A percentile compares a stretch with the other conserved stretches of the same genome.
These are phyloP conservation scores for Pachyramphus minor DNA, from an alignment of 2,113 vertebrate species.

Conservation along the genomic window DNA sequence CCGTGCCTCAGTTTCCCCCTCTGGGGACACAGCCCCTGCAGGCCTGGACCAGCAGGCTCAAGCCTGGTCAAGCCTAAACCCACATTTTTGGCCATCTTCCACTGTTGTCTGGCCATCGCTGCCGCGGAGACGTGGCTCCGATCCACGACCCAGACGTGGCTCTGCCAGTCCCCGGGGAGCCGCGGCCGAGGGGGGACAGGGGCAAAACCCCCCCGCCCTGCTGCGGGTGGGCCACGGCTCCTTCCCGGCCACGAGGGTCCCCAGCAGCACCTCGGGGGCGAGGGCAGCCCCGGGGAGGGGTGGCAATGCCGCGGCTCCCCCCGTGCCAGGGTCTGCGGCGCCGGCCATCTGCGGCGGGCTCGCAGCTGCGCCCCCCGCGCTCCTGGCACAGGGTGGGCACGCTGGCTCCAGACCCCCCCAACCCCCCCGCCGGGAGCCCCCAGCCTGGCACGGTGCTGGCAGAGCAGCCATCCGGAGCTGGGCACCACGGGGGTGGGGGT, in stretches of 20 bases:
- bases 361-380: neutral
- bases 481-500: accelerated
- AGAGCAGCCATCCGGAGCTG: neutral
- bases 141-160: neutral
- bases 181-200: neutral
- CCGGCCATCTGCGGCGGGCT: neutral
- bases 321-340: neutral
- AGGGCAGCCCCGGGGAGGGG: neutral
- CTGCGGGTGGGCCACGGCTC: neutral
- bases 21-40: neutral
- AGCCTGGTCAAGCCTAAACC: neutral
- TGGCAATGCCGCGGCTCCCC: neutral
- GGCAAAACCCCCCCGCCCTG: neutral
- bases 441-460: neutral
- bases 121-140: neutral
- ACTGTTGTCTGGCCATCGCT: constrained; percentile 28
- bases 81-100: constrained; percentile 42
- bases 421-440: neutral
- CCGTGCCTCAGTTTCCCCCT: neutral
- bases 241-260: accelerated
- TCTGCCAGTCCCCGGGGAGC: neutral
- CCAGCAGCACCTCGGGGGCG: accelerated
- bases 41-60: neutral
- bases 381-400: neutral
- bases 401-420: neutral